These are phyloP conservation scores for Coturnix japonica DNA, from an alignment of 2,113 vertebrate species.

Conservation along the genomic window DNA sequence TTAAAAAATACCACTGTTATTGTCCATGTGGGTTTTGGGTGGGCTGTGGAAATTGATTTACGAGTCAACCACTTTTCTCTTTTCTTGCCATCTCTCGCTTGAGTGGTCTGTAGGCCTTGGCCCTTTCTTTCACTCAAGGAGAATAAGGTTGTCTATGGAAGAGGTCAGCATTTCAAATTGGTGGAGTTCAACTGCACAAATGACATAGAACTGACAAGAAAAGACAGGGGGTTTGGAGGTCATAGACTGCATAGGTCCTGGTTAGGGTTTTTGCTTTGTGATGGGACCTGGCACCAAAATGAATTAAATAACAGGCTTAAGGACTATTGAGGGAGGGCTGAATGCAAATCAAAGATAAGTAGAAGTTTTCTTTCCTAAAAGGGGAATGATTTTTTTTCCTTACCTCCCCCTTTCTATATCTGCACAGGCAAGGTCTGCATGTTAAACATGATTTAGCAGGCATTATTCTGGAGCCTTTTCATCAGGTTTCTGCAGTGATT, in stretches of 20 bases:
- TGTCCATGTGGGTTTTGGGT: conserved; percentile 82
- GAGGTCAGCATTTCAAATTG: conserved; percentile 87
- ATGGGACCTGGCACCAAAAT: conserved; percentile 85
- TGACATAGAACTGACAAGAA: conserved; percentile 87
- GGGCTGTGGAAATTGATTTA: conserved; percentile 88
- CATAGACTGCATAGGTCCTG: conserved; percentile 82
- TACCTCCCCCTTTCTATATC: conserved; percentile 83
- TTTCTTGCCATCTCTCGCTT: conserved; percentile 84
- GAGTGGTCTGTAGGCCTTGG: conserved; percentile 82
- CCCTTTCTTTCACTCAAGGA: conserved; percentile 83
- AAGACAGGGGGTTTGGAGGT: conserved; percentile 85
- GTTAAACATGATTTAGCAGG: conserved; percentile 87
- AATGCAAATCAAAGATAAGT: conserved; percentile 93
- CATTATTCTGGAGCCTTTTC: conserved; percentile 84
- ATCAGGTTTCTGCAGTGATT: conserved; percentile 78
- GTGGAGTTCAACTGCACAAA: conserved; percentile 88
- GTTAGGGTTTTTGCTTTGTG: conserved; percentile 83
- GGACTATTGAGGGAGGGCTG: conserved; percentile 85
- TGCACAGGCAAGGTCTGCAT: conserved; percentile 83
- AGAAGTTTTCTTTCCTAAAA: conserved; percentile 89
- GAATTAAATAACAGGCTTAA: conserved; percentile 91
- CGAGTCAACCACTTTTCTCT: conserved; percentile 85
- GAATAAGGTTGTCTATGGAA: conserved; percentile 86
- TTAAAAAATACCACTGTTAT: conserved; percentile 33
- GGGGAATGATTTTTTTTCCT: conserved; percentile 78